Percentiles rank a stretch among this genome's conserved stretches.
These are phyloP conservation scores for Oenanthe melanoleuca DNA, from an alignment of 2,113 vertebrate species.

Conservation along the genomic window DNA sequence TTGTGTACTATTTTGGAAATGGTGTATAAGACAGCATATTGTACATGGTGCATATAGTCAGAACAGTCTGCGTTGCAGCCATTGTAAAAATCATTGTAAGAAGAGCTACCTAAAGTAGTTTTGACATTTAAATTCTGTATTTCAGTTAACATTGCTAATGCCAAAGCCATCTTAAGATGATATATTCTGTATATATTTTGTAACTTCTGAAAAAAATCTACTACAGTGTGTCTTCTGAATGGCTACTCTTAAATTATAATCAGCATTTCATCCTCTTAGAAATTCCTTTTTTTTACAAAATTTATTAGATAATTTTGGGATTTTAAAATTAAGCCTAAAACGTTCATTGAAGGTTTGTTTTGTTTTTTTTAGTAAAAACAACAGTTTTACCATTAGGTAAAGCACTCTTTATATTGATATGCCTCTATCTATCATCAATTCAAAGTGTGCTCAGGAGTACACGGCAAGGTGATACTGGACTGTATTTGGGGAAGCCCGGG, in stretches of 20 bases:
- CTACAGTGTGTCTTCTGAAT: slow-evolving; percentile 65
- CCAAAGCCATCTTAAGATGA: slow-evolving; percentile 72
- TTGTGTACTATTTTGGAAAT: slow-evolving; percentile 73
- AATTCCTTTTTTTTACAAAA: neutral
- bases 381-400: slow-evolving; percentile 8
- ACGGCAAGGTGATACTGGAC: neutral
- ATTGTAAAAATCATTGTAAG: slow-evolving; percentile 69
- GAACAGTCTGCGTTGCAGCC: slow-evolving; percentile 57
- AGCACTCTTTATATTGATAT: neutral
- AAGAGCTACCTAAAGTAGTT: slow-evolving; percentile 66
- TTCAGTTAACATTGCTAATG: slow-evolving; percentile 69
- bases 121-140: slow-evolving; percentile 47
- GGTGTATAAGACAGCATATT: slow-evolving; percentile 71
- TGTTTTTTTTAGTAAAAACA: neutral
- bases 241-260: slow-evolving; percentile 79
- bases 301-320: neutral
- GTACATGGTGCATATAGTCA: slow-evolving; percentile 77
- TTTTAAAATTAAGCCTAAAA: slow-evolving; percentile 28
- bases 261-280: slow-evolving; percentile 56
- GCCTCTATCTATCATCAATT: neutral
- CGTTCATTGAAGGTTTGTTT: neutral
- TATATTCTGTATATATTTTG: slow-evolving; percentile 91
- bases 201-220: slow-evolving; percentile 73
- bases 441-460: slow-evolving; percentile 6
- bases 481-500: neutral